These are phyloP conservation scores for Athrips mouffetella DNA, from an alignment of 2,888 invertebrate genomes.

Conservation along the genomic window DNA sequence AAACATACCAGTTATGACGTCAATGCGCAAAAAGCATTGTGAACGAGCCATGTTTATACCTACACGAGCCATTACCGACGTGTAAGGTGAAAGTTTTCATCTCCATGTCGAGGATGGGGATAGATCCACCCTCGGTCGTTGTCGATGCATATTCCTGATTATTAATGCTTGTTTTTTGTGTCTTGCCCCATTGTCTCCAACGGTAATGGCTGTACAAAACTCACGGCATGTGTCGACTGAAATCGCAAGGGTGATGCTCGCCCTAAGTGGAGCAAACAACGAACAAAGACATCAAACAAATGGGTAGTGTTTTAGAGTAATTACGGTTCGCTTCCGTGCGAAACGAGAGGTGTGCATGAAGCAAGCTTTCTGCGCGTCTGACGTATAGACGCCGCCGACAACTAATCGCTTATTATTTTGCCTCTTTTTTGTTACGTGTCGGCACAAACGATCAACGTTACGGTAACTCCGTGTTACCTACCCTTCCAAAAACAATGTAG, in stretches of 20 bases:
- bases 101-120: conserved; percentile 46
- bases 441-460: conserved; percentile 55
- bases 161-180: conserved; percentile 75
- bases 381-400: conserved; percentile 47
- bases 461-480: conserved; percentile 40
- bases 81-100: conserved; percentile 57
- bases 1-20: not conserved
- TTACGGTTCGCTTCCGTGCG: conserved; percentile 74
- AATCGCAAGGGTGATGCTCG: conserved; percentile 71
- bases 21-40: conserved; percentile 2
- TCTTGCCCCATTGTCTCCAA: conserved; percentile 66
- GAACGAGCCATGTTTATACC: too few species aligned
- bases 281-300: conserved; percentile 79
- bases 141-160: conserved; percentile 75
- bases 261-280: conserved; percentile 76
- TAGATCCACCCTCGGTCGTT: conserved; percentile 46
- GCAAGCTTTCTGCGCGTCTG: conserved; percentile 44
- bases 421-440: conserved; percentile 55
- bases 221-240: conserved; percentile 67
- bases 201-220: conserved; percentile 65
- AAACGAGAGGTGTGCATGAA: conserved; percentile 69
- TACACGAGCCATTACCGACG: conserved; percentile 46
- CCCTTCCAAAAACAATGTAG: conserved; percentile 43
- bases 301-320: conserved; percentile 78
- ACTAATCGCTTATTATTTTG: conserved; percentile 63